phyloP scores from a whole-genome alignment of 2,113 vertebrate species.

The Morone chrysops region DNA sequence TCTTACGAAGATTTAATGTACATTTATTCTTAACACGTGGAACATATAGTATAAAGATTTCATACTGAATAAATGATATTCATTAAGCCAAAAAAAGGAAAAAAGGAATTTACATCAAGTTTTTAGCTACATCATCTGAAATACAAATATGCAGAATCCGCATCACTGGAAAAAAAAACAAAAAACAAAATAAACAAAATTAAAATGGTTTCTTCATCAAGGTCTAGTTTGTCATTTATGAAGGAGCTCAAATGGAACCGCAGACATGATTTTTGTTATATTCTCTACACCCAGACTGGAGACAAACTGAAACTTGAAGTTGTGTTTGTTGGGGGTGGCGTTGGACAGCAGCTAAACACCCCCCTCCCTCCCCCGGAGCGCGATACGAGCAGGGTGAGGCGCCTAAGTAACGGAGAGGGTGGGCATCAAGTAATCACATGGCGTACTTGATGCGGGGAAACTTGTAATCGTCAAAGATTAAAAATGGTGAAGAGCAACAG shows the following conservation, averaged over 20 bases:
- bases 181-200: slow-evolving; percentile 81
- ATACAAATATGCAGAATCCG: slow-evolving; percentile 99
- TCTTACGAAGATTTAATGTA: slow-evolving; percentile 99
- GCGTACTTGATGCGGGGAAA: slow-evolving; percentile 73
- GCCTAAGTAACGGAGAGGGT: slow-evolving; percentile 52
- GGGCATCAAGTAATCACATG: slow-evolving; percentile 77
- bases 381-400: slow-evolving; percentile 53
- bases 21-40: slow-evolving; percentile 99
- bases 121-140: slow-evolving; percentile 99
- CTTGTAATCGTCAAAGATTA: slow-evolving; percentile 81
- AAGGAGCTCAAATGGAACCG: slow-evolving; percentile 91
- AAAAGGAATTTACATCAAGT: slow-evolving; percentile 99
- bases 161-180: slow-evolving; percentile 89
- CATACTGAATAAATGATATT: slow-evolving; percentile 99
- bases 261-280: slow-evolving; percentile 85
- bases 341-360: slow-evolving; percentile 89
- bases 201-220: slow-evolving; percentile 94
- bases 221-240: slow-evolving; percentile 84
- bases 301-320: slow-evolving; percentile 90
- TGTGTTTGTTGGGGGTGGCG: slow-evolving; percentile 78
- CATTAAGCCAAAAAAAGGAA: slow-evolving; percentile 99
- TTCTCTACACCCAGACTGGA: slow-evolving; percentile 90
- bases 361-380: slow-evolving; percentile 71
- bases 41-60: slow-evolving; percentile 99
- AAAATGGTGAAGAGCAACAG: slow-evolving; percentile 86